These are phyloP conservation scores for Megalurothrips usitatus DNA, from an alignment of 2,888 invertebrate genomes.

Conservation along the genomic window DNA sequence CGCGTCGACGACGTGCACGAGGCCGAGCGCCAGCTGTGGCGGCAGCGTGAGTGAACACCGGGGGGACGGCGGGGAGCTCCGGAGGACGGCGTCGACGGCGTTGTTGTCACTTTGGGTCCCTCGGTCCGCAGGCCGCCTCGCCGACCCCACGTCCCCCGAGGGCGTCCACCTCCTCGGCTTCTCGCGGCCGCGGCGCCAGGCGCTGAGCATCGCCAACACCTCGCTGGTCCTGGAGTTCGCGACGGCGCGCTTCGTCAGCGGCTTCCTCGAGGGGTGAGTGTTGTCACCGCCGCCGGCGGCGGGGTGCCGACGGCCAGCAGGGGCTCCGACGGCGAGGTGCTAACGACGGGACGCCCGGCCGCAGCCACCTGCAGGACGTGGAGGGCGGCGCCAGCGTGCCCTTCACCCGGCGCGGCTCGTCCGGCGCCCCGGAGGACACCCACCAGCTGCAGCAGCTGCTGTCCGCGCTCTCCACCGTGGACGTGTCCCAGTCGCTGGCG, in stretches of 20 bases:
- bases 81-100: background rate
- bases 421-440: background rate
- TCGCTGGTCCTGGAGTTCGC: conserved; percentile 50
- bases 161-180: conserved; percentile 43
- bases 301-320: no score
- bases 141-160: background rate
- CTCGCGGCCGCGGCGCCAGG: conserved; percentile 49
- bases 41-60: conserved; percentile 9
- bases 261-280: conserved; percentile 45
- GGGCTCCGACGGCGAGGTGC: background rate
- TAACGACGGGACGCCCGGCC: background rate
- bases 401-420: conserved; percentile 9
- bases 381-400: conserved; percentile 39
- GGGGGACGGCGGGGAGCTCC: background rate
- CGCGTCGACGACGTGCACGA: conserved; percentile 13
- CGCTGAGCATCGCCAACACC: conserved; percentile 48
- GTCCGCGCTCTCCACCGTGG: conserved; percentile 47
- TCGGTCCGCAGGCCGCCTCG: background rate
- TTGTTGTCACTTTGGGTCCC: background rate
- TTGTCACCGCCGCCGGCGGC: no score
- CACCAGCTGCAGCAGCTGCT: conserved; percentile 46
- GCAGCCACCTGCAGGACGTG: conserved; percentile 44
- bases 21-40: conserved; percentile 18
- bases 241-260: conserved; percentile 47
- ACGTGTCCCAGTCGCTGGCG: conserved; percentile 46